These are phyloP conservation scores for Proisotoma minuta DNA, from an alignment of 2,888 invertebrate species.

Conservation along the genomic window DNA sequence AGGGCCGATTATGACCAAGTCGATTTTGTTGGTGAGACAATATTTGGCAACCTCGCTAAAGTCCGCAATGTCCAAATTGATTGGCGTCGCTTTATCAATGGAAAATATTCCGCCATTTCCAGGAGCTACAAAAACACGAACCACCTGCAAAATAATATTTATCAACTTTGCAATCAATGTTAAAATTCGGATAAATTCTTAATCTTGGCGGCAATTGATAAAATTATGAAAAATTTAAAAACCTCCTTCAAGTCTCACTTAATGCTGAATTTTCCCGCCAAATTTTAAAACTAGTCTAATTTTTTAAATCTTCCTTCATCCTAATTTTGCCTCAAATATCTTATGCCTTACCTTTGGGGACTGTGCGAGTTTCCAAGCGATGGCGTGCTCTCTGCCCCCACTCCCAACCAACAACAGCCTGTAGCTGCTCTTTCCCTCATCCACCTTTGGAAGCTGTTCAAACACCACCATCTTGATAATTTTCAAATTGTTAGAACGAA, in stretches of 20 bases:
- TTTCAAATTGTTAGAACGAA: no score
- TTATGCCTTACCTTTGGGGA: slow-evolving; percentile 62
- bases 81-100: slow-evolving; percentile 64
- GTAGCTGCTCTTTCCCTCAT: slow-evolving; percentile 42
- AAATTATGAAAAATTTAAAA: no score
- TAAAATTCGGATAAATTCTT: no score
- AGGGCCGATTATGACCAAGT: slow-evolving; percentile 84
- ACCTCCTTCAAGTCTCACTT: no score
- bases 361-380: slow-evolving; percentile 87
- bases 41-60: slow-evolving; percentile 66
- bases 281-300: no score
- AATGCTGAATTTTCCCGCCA: no score
- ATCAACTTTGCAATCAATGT: no score
- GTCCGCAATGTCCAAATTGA: slow-evolving; percentile 63
- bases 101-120: slow-evolving; percentile 81
- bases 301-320: no score
- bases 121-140: slow-evolving; percentile 73
- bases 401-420: slow-evolving; percentile 78
- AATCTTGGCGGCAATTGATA: no score
- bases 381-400: slow-evolving; percentile 93
- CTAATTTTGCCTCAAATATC: no score
- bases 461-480: no score
- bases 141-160: slow-evolving; percentile 54
- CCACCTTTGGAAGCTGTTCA: no score
- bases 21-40: slow-evolving; percentile 66